A percentile compares a stretch with the other conserved stretches of the same genome.
Conservation (phyloP, 2,797 vertebrate genomes). For the Antennarius maculatus region DNA sequence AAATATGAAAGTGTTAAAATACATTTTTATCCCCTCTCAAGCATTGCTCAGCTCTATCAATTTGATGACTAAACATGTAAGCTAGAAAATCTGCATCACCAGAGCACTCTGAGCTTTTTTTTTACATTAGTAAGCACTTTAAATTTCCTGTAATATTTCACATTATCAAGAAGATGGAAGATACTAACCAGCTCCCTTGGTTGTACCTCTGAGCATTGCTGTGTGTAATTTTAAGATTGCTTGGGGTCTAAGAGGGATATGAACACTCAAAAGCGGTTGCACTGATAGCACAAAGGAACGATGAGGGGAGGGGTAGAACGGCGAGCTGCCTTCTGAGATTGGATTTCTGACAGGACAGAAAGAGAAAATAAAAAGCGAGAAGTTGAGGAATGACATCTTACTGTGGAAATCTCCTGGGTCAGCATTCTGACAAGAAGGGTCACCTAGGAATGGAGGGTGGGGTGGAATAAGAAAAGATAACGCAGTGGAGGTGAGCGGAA, state of each 20-base stretch:
- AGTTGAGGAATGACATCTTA: constrained; percentile 21
- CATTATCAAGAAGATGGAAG: neutral
- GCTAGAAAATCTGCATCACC: constrained; percentile 22
- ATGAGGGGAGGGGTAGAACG: neutral
- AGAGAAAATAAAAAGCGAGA: constrained; percentile 15
- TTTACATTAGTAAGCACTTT: neutral
- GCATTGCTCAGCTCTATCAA: constrained; percentile 52
- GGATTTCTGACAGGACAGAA: constrained; percentile 26
- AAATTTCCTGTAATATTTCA: neutral
- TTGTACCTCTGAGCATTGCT: neutral
- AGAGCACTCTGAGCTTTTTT: constrained; percentile 7
- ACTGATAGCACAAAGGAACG: constrained; percentile 4
- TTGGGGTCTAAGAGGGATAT: neutral
- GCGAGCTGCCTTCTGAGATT: constrained; percentile 21
- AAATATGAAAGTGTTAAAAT: constrained; percentile 60
- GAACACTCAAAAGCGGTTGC: constrained; percentile 1
- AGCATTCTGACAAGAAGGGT: constrained; percentile 22
- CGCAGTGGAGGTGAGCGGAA: neutral
- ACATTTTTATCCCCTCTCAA: constrained; percentile 46
- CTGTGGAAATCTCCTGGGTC: constrained; percentile 9
- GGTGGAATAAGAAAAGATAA: neutral
- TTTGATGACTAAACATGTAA: constrained; percentile 40
- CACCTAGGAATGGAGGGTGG: constrained; percentile 12
- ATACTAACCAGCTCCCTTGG: neutral
- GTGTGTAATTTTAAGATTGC: constrained; percentile 3